Conservation (phyloP, 1,140 invertebrate genomes). For the Hypsibius dujardini region DNA sequence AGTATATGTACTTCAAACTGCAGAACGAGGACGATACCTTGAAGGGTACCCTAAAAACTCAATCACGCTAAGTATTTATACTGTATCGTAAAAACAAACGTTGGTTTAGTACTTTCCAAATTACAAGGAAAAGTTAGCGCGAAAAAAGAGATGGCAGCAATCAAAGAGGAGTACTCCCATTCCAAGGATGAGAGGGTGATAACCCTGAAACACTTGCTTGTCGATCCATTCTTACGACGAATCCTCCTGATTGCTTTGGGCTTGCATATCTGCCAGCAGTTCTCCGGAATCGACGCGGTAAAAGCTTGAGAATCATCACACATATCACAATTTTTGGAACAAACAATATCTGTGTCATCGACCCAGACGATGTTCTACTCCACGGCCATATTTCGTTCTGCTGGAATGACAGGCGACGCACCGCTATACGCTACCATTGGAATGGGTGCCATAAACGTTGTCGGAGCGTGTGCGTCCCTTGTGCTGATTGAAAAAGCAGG, state of each 20-base stretch:
- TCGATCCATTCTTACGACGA: conserved; percentile 19
- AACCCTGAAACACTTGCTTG: conserved; percentile 17
- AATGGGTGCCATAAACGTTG: conserved; percentile 68
- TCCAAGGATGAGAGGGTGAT: background rate
- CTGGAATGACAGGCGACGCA: conserved; percentile 46
- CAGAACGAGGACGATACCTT: conserved; percentile 80
- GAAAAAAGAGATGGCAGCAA: conserved; percentile 22
- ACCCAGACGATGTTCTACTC: conserved; percentile 68
- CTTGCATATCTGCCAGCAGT: conserved; percentile 66
- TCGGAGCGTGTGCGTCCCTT: conserved; percentile 65
- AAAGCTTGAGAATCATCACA: too few relatives aligned
- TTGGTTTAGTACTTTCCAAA: background rate
- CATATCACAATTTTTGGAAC: too few relatives aligned
- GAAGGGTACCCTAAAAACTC: conserved; percentile 34
- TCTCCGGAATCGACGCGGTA: conserved; percentile 39
- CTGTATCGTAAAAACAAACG: too few relatives aligned
- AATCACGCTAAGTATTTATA: too few relatives aligned
- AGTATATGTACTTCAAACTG: conserved; percentile 74
- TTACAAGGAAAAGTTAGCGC: background rate
- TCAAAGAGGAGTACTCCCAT: background rate
- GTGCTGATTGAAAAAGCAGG: conserved; percentile 61
- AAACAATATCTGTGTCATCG: conserved; percentile 14
- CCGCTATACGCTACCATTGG: conserved; percentile 51
- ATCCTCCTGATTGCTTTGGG: conserved; percentile 48
- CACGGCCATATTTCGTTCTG: conserved; percentile 47